Evolutionary conservation across 23 tunicate genomes (phyloP), one percentile per base, ranked within the genome.

Genomic region (Trididemnum clinides): DNA sequence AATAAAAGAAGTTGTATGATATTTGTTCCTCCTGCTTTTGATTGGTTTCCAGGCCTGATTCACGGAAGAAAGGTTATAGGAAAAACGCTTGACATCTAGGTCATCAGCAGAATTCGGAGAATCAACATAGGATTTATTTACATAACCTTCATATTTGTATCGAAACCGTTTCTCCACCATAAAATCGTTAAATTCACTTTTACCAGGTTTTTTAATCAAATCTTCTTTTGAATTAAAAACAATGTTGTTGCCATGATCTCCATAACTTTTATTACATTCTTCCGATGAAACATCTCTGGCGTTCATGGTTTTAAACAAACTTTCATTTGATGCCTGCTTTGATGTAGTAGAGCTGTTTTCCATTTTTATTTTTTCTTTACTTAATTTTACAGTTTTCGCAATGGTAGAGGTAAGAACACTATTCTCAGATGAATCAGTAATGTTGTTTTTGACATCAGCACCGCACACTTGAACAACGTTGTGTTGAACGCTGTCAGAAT

Each of bases 1-100:
- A 64, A 86, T 86, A 36, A 86, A 86, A 6, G 84, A 76, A 25
- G 90, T 86, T 32, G 84, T 86, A 39, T 77, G 65, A 44, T 50
- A 86, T 44, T 64, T 78, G 1, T n/a, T 22, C 27, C 57, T 39
- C 3, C 64, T 64, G 2, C 35, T 64, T 0, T 86, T n/a, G 1
- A 0, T 1, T 0, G 84, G 90, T 19, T 64, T 44, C 65, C 82
- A 77, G 1, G 30, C 0, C 19, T 39, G 25, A 28, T 54, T 12
- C 22, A 18, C 33, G 2, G 33, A 26, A 15, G 84, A 64, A 2
- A 86, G 66, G 38, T 86, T 86, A 66, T 86, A 86, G 0, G 90
- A 86, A 86, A 64, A 86, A 6, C n/a, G 57, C 51, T 33, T 62
- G 2, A 64, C 57, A 1, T 29, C 31, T 34, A 62, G 51, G 15